Base-by-base conservation (phyloP, 2,113 vertebrate genomes). In the Arenaria interpres region DNA sequence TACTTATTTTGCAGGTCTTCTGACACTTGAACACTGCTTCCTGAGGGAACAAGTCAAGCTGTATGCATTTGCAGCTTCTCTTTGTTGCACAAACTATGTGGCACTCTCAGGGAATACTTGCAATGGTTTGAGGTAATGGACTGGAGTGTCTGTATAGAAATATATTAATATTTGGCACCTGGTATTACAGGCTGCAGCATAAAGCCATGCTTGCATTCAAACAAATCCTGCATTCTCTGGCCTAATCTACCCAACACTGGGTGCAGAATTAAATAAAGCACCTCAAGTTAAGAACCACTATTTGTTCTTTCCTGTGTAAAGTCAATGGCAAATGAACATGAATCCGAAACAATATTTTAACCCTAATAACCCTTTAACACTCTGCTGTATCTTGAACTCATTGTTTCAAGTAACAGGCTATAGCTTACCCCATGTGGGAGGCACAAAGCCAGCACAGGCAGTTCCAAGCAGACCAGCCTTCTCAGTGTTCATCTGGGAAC, bases 1-100 rank as follows among this genome's bases (percentile, higher is more conserved):
- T 93, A 92, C 69, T 83, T 85, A 86, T 80, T 94, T 73, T 96
- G 75, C 77, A 76, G 66, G 60, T 90, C 81, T 96, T 97, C 88
- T 96, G 96, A 94, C 96, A 95, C 60, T 88, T 81, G 56, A 96
- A 74, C 63, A 39, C 33, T 30, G 9, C 84, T 97, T 94, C 92
- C 84, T 51, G 33, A 75, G 87, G 68, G 93, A 95, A 90, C 4
- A 2, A 95, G 76, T 83, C 60, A 68, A 78, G 46, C 22, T 85
- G 25, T 48, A 88, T 23, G 68, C 9, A 92, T 90, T 93, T 94
- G 89, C 90, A 88, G 41, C 67, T 88, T 95, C 68, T 95, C 83
- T 97, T 94, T 97, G 79, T 97, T 86, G 94, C 72, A 91, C 39
- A 74, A 33, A 71, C 64, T 80, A 33, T 64, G 56, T 51, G 76